Conservation (phyloP, 2,797 vertebrate genomes). For the Ctenopoma multispine region DNA sequence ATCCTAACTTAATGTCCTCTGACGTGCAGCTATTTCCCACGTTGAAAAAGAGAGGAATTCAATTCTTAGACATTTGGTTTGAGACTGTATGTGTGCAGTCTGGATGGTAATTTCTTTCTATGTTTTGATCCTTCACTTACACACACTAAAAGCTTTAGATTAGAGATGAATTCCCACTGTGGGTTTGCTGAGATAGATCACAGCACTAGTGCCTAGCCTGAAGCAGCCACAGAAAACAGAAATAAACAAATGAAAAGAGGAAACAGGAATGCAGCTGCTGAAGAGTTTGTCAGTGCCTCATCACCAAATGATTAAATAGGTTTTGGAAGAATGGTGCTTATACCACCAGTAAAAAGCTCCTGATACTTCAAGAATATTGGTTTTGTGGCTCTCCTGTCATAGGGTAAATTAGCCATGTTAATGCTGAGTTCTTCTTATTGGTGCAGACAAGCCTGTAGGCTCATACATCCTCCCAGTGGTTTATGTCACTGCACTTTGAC, state of each 20-base stretch:
- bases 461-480: not conserved
- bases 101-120: not conserved
- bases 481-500: not conserved
- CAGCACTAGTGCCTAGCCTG: not conserved
- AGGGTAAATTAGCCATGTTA: too few species aligned
- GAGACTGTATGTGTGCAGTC: not conserved
- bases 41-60: slow-evolving; percentile 6
- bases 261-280: not conserved
- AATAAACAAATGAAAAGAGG: not conserved
- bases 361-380: not conserved
- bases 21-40: slow-evolving; percentile 2
- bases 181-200: not conserved
- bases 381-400: not conserved
- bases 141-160: not conserved
- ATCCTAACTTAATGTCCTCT: slow-evolving; percentile 63
- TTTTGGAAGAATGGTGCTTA: not conserved
- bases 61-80: slow-evolving; percentile 14
- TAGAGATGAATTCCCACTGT: not conserved
- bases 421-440: too few species aligned
- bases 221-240: not conserved
- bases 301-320: not conserved
- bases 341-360: not conserved
- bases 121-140: slow-evolving; percentile 7
- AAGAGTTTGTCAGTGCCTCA: not conserved
- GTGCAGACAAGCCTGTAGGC: not conserved